phyloP scores from a whole-genome alignment of 2,113 vertebrate genomes.

The Heterotilapia buettikoferi region DNA sequence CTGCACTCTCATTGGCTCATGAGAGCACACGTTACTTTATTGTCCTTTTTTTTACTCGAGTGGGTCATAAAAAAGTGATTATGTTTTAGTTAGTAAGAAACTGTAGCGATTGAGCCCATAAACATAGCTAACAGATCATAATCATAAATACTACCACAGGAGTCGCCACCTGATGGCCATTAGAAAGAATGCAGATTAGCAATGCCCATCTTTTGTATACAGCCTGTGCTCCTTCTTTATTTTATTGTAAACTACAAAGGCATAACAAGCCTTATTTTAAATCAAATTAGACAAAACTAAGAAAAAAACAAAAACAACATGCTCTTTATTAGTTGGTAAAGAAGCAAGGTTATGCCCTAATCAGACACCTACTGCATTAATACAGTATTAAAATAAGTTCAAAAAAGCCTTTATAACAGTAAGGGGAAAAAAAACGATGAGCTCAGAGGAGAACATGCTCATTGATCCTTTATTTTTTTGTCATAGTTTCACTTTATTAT shows the following conservation, averaged over 20 bases:
- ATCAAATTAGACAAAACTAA: neutral
- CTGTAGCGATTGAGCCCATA: neutral
- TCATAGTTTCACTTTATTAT: neutral
- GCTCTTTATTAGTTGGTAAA: neutral
- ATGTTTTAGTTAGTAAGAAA: neutral
- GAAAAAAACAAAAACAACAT: neutral
- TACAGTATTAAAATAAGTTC: neutral
- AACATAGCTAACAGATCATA: neutral
- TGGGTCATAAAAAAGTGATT: neutral
- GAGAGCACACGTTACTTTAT: neutral
- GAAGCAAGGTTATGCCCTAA: neutral
- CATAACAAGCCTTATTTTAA: neutral
- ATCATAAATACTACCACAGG: neutral
- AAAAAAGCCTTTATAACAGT: neutral
- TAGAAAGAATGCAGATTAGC: neutral
- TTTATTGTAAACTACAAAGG: neutral
- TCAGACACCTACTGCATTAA: neutral
- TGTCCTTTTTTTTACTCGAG: neutral
- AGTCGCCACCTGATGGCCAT: neutral
- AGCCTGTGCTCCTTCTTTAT: neutral
- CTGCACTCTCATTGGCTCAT: neutral
- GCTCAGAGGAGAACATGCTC: neutral
- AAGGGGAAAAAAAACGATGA: fast-evolving
- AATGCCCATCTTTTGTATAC: neutral
- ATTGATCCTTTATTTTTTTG: neutral